Evolutionary conservation across 2,888 invertebrate genomes (phyloP).

Genomic region (Apamea monoglypha): DNA sequence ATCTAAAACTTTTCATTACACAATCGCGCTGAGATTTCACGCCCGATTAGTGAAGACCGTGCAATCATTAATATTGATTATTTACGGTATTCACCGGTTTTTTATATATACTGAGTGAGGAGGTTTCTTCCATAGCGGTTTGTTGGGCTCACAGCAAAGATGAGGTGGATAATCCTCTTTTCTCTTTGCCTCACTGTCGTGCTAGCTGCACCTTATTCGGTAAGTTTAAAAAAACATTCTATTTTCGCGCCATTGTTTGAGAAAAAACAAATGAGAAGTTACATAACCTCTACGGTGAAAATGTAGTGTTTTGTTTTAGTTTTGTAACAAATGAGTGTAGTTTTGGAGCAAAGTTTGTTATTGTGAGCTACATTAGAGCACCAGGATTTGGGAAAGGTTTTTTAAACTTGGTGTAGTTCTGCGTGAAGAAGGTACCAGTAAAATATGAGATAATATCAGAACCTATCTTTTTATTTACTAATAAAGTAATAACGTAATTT

Average conservation of each 20-base stretch:
- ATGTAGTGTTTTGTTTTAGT: background rate
- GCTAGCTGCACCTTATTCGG: conserved; percentile 49
- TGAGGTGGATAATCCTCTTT: conserved; percentile 70
- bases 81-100: conserved; percentile 60
- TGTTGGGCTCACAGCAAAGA: conserved; percentile 54
- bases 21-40: conserved; percentile 64
- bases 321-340: background rate
- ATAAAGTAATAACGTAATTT: background rate
- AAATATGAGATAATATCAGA: background rate
- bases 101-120: conserved; percentile 58
- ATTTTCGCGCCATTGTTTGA: background rate
- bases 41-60: conserved; percentile 60
- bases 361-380: too few species aligned
- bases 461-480: background rate
- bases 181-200: conserved; percentile 64
- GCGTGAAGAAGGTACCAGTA: too few species aligned
- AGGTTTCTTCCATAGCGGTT: conserved; percentile 36
- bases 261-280: background rate
- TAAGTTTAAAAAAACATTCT: conserved; percentile 35
- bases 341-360: background rate
- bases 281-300: background rate
- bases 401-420: background rate
- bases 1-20: conserved; percentile 36
- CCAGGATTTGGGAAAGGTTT: background rate
- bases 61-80: conserved; percentile 71